Conservation (phyloP, 2,113 vertebrate species). For the Lipophrys pholis region DNA sequence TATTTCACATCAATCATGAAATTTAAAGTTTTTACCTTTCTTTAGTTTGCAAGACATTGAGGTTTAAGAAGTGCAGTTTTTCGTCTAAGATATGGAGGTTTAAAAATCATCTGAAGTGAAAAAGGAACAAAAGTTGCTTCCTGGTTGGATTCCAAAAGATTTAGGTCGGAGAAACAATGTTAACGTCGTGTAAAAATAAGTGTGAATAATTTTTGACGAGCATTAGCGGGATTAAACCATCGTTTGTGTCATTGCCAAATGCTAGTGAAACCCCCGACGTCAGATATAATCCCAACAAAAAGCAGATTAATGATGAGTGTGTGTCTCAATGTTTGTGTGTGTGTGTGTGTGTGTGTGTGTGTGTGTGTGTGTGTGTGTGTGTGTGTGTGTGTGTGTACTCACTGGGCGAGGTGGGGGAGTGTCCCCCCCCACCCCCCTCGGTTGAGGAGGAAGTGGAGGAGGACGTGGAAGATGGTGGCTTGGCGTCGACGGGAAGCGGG, state of each 20-base stretch:
- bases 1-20: no score
- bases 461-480: slow-evolving; percentile 92
- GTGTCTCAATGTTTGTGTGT: slow-evolving; percentile 13
- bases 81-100: no score
- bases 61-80: no score
- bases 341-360: slow-evolving; percentile 33
- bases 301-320: slow-evolving; percentile 3
- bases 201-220: neutral
- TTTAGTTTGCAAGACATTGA: no score
- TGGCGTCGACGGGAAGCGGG: slow-evolving; percentile 97
- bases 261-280: slow-evolving; percentile 32
- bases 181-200: no score
- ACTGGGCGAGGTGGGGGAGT: slow-evolving; percentile 98
- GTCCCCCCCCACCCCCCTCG: slow-evolving; percentile 88
- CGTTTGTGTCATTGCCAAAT: slow-evolving; percentile 44
- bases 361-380: slow-evolving; percentile 31
- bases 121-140: no score
- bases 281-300: slow-evolving; percentile 46
- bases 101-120: no score
- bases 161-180: no score
- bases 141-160: no score
- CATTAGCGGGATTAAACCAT: slow-evolving; percentile 35
- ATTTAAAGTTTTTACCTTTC: no score
- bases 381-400: slow-evolving; percentile 79
- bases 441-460: slow-evolving; percentile 71